A percentile compares a stretch with the other conserved stretches of the same genome.
Conservation (phyloP, 2,888 invertebrate species). For the Parnassius apollo region DNA sequence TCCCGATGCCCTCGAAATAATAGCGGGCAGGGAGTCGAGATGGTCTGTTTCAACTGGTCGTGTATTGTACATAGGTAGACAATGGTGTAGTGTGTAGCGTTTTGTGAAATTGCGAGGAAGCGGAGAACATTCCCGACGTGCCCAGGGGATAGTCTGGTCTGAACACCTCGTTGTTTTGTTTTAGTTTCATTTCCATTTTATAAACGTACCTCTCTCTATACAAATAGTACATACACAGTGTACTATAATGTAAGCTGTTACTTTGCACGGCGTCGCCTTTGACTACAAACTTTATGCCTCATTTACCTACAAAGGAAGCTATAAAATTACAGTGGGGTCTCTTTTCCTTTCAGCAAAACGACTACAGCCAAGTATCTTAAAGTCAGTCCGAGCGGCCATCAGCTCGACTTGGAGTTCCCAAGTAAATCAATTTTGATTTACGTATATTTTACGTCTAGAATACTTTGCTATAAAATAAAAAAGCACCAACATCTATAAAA, state of each 20-base stretch:
- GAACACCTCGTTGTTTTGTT: constrained; percentile 67
- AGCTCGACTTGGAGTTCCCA: constrained; percentile 1
- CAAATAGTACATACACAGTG: constrained; percentile 31
- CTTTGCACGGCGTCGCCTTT: constrained; percentile 30
- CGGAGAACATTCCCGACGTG: constrained; percentile 49
- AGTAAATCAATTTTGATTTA: constrained; percentile 26
- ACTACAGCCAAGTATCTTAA: constrained; percentile 14
- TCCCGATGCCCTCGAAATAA: constrained; percentile 34
- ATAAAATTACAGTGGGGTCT: constrained; percentile 25
- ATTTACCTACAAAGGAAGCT: constrained; percentile 34
- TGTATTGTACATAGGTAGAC: constrained; percentile 49
- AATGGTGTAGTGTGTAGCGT: constrained; percentile 56
- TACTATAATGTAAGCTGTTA: too few species aligned
- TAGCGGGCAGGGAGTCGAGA: constrained; percentile 37
- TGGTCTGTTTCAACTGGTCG: constrained; percentile 52
- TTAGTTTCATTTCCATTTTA: constrained; percentile 48
- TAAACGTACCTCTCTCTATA: constrained; percentile 22
- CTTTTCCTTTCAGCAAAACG: constrained; percentile 23
- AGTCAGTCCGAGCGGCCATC: constrained; percentile 18
- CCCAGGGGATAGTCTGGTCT: constrained; percentile 72
- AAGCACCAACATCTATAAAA: too few species aligned
- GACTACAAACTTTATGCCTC: constrained; percentile 41
- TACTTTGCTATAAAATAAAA: too few species aligned
- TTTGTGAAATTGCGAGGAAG: constrained; percentile 76
- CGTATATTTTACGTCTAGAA: constrained; percentile 16